These are phyloP conservation scores for Phengaris alcon DNA, from an alignment of 2,888 invertebrate genomes.

Conservation along the genomic window DNA sequence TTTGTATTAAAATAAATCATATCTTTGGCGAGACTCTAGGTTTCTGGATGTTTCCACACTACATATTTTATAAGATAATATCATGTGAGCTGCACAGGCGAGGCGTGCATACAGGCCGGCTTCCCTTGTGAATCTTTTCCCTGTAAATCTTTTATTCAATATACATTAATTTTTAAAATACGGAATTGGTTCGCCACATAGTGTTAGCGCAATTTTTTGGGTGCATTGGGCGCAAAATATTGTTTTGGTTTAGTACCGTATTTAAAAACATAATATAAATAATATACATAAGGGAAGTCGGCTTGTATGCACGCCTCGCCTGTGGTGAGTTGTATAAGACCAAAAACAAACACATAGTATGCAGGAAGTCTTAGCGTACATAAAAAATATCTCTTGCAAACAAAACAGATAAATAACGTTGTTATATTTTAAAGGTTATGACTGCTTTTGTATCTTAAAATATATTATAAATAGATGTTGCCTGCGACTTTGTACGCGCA, in stretches of 20 bases:
- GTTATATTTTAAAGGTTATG: not conserved
- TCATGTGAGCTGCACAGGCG: not conserved
- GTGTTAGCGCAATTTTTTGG: too few species aligned
- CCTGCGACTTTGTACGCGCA: too few species aligned
- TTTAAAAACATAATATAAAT: too few species aligned
- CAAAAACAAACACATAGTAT: not conserved
- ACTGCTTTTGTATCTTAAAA: not conserved
- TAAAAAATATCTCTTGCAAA: not conserved
- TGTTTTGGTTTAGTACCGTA: too few species aligned
- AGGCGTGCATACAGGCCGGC: too few species aligned
- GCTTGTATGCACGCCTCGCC: too few species aligned
- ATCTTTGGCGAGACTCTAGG: not conserved
- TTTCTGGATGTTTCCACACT: not conserved
- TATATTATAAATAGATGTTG: not conserved
- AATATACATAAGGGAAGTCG: too few species aligned
- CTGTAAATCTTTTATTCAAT: too few species aligned
- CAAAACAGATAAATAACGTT: not conserved
- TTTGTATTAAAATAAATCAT: not conserved
- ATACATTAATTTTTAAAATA: too few species aligned
- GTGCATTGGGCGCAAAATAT: too few species aligned
- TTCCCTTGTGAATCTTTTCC: too few species aligned
- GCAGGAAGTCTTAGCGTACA: not conserved
- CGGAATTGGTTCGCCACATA: too few species aligned
- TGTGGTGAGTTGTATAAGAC: not conserved
- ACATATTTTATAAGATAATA: conserved; percentile 10